Percentiles rank a stretch among this genome's conserved stretches.
These are phyloP conservation scores for Jaculus jaculus DNA, from an alignment of 2,113 vertebrate species.

Conservation along the genomic window DNA sequence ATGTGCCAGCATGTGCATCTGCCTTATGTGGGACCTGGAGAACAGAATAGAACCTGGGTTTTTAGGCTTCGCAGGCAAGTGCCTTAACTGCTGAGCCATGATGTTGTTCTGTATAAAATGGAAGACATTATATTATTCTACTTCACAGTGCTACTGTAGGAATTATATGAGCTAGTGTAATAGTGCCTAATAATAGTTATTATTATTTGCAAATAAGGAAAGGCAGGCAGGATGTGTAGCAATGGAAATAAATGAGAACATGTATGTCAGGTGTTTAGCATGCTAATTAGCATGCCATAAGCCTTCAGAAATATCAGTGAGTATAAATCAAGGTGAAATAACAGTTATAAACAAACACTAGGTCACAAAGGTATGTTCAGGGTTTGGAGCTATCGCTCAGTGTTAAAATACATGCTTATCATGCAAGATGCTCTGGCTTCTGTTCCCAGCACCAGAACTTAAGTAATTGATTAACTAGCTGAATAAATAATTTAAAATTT, in stretches of 20 bases:
- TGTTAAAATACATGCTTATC: neutral
- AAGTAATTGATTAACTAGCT: too few relatives aligned
- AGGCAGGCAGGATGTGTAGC: neutral
- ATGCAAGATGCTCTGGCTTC: too few relatives aligned
- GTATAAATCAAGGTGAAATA: constrained; percentile 32
- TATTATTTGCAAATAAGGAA: constrained; percentile 35
- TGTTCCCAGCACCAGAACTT: too few relatives aligned
- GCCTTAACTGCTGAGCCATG: neutral
- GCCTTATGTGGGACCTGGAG: too few relatives aligned
- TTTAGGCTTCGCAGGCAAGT: too few relatives aligned
- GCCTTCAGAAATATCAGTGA: constrained; percentile 29
- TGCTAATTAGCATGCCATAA: neutral
- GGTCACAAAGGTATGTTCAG: neutral
- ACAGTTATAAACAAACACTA: neutral
- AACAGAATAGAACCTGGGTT: too few relatives aligned
- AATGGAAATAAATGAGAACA: constrained; percentile 30
- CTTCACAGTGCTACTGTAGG: neutral
- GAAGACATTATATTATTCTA: neutral
- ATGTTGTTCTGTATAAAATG: constrained; percentile 24
- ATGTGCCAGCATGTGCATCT: too few relatives aligned
- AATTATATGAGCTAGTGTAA: constrained; percentile 14
- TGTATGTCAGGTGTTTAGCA: neutral
- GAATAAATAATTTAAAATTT: too few relatives aligned
- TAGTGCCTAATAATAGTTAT: constrained; percentile 2
- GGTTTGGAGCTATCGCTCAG: neutral